Evolutionary conservation across 2,888 invertebrate genomes (phyloP).

Genomic region (Spicauda simplicius): DNA sequence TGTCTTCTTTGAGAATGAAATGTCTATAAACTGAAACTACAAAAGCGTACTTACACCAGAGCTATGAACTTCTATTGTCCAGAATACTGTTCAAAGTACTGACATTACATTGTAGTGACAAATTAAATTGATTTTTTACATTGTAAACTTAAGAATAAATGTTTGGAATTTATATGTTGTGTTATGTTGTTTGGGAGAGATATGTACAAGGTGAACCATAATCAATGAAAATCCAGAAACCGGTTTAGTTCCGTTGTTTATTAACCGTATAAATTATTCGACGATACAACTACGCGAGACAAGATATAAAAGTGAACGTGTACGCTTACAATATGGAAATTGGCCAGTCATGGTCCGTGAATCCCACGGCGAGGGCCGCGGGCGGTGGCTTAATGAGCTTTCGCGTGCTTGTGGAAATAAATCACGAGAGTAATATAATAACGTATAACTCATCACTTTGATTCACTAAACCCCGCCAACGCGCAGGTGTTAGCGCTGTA

Average conservation of each 20-base stretch:
- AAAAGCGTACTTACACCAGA: too few relatives aligned
- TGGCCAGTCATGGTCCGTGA: conserved; percentile 1
- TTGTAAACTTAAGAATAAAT: too few relatives aligned
- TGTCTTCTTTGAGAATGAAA: too few relatives aligned
- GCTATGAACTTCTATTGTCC: too few relatives aligned
- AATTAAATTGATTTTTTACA: too few relatives aligned
- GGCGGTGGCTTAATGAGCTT: neutral
- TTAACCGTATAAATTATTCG: neutral
- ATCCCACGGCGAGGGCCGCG: neutral
- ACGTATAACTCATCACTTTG: neutral
- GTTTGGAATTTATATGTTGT: neutral
- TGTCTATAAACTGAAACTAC: too few relatives aligned
- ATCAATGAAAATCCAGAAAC: neutral
- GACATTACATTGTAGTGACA: too few relatives aligned
- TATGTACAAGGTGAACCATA: neutral
- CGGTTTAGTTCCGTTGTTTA: neutral
- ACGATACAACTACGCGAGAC: neutral
- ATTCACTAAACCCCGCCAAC: neutral
- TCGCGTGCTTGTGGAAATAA: neutral
- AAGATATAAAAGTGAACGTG: neutral
- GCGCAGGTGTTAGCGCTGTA: neutral
- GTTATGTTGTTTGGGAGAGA: neutral
- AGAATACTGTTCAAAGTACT: too few relatives aligned
- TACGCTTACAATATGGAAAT: conserved; percentile 1
- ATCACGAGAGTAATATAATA: neutral